phyloP scores from a whole-genome alignment of 2,888 invertebrate genomes.

The Acrobasis suavella region DNA sequence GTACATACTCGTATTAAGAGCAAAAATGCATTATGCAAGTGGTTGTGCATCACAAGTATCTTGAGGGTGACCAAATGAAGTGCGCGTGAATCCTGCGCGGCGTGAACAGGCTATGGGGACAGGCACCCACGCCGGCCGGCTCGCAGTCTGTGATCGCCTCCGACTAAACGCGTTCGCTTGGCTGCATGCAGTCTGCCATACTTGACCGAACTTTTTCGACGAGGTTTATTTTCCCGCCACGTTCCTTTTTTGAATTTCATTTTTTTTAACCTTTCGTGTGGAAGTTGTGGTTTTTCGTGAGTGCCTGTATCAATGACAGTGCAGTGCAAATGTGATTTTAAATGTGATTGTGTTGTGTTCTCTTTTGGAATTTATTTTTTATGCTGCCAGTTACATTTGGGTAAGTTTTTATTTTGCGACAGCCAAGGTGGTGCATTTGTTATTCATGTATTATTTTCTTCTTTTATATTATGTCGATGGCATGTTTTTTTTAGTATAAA shows the following conservation, averaged over 20 bases:
- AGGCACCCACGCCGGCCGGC: constrained; percentile 57
- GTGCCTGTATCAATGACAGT: constrained; percentile 51
- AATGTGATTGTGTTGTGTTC: constrained; percentile 44
- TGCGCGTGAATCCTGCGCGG: constrained; percentile 74
- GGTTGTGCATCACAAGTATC: constrained; percentile 48
- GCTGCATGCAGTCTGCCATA: constrained; percentile 38
- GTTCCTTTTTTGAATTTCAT: constrained; percentile 39
- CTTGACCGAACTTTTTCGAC: constrained; percentile 70
- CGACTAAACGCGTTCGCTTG: constrained; percentile 49
- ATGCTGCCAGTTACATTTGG: constrained; percentile 4
- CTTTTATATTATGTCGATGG: neutral
- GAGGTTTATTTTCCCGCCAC: constrained; percentile 65
- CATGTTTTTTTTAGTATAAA: too few species aligned
- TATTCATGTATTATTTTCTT: constrained; percentile 1
- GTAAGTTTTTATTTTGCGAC: constrained; percentile 23
- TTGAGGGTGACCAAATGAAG: constrained; percentile 58
- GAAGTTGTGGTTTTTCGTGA: constrained; percentile 45
- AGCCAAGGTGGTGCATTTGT: too few species aligned
- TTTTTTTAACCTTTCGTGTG: constrained; percentile 33
- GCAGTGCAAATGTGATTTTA: constrained; percentile 48
- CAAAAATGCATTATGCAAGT: constrained; percentile 37
- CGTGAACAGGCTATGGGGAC: constrained; percentile 40
- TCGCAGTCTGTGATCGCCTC: constrained; percentile 59
- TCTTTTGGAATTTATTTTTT: constrained; percentile 44
- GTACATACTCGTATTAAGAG: too few species aligned